Evolutionary conservation across 2,888 invertebrate genomes (phyloP).

Genomic region (Stenichneumon culpator): DNA sequence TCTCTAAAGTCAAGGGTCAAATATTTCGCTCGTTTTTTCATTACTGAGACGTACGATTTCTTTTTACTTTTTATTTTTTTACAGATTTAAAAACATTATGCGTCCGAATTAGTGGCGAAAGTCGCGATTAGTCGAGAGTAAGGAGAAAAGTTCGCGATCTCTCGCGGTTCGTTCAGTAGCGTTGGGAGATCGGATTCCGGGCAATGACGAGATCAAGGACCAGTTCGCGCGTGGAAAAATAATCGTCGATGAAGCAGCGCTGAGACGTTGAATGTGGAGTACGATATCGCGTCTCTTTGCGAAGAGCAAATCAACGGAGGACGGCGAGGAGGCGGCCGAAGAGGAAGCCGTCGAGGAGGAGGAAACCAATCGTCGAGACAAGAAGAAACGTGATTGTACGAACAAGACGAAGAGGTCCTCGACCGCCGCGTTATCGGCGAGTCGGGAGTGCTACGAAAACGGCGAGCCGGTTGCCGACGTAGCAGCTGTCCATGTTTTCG

Average conservation of each 20-base stretch:
- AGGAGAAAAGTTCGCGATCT: neutral
- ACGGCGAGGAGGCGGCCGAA: slow-evolving; percentile 73
- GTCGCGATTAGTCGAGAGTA: neutral
- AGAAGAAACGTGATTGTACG: slow-evolving; percentile 35
- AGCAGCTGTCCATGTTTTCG: slow-evolving; percentile 84
- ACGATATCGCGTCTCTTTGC: slow-evolving; percentile 83
- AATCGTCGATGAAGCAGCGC: slow-evolving; percentile 16
- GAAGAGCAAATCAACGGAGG: slow-evolving; percentile 78
- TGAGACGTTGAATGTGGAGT: slow-evolving; percentile 84
- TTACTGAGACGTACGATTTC: neutral
- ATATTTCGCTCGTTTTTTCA: neutral
- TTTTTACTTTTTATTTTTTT: neutral
- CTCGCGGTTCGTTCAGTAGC: neutral
- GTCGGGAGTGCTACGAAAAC: slow-evolving; percentile 72
- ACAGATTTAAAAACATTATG: slow-evolving; percentile 17
- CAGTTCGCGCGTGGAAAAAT: slow-evolving; percentile 52
- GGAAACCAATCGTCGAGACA: slow-evolving; percentile 20
- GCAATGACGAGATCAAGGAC: slow-evolving; percentile 75
- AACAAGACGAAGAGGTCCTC: slow-evolving; percentile 57
- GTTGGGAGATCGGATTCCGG: neutral
- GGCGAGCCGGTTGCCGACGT: slow-evolving; percentile 79
- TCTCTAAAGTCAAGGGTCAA: neutral
- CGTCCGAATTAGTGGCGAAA: neutral
- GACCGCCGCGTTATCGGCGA: slow-evolving; percentile 61
- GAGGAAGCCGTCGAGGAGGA: slow-evolving; percentile 64